Conservation (phyloP, 2,797 vertebrate species). For the Spinus olivaceus region DNA sequence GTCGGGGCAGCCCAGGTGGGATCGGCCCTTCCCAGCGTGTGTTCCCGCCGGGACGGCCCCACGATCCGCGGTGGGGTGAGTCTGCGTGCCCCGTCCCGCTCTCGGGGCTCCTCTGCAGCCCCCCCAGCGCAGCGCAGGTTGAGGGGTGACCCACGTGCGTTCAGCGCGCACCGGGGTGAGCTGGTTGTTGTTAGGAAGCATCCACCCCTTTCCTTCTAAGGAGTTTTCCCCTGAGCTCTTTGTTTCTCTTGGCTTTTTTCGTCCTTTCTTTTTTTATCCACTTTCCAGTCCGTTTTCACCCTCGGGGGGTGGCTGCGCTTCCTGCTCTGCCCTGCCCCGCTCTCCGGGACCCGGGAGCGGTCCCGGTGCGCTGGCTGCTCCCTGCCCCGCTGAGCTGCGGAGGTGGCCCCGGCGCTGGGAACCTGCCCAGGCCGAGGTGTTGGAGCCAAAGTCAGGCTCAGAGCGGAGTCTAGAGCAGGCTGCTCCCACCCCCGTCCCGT, state of each 20-base stretch:
- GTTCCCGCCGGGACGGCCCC: background rate
- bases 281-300: conserved; percentile 41
- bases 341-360: background rate
- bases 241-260: conserved; percentile 58
- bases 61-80: background rate
- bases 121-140: background rate
- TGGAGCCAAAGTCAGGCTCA: background rate
- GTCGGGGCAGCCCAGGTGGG: background rate
- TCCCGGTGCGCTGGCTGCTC: background rate
- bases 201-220: conserved; percentile 47
- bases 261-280: conserved; percentile 40
- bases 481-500: background rate
- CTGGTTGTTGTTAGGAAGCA: background rate
- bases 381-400: background rate
- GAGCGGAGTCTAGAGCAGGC: background rate
- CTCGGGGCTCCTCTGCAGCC: background rate
- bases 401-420: background rate
- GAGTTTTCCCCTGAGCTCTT: background rate
- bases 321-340: conserved; percentile 27
- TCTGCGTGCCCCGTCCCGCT: background rate
- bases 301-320: background rate
- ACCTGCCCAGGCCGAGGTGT: background rate
- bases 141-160: background rate
- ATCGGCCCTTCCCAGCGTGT: background rate
- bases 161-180: background rate